Evolutionary conservation across 1,140 invertebrate species (phyloP), one percentile per base, ranked within the genome.

Genomic region (Penaeus japonicus): DNA sequence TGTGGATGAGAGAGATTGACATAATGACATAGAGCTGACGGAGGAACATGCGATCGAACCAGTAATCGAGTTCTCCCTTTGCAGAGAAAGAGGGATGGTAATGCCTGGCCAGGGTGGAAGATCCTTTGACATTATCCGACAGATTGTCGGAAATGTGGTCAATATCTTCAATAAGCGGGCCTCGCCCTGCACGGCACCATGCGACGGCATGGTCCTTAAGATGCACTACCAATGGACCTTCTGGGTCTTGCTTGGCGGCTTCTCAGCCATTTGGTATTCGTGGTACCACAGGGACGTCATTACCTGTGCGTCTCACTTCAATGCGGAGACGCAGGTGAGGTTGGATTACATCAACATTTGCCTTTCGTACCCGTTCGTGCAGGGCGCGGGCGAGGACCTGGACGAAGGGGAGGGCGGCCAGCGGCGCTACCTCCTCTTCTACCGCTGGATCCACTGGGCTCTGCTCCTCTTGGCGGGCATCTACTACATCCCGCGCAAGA

Each of bases 111-210:
- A 89, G 87, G 84, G 87, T 80, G 87, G 87, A 55, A 89, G 87
- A 59, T 84, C 87, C 82, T 89, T 89, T 89, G 87, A 89, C 87
- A 89, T 89, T 80, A 89, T 89, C 87, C 87, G 87, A 73, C 87
- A 89, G 24, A 89, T 89, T 89, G 87, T 89, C 82, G 87, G 87
- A 79, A 89, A 89, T 89, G 87, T 89, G 54, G 87, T 89, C 87
- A 89, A 89, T 89, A 89, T 89, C 87, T 89, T 89, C 87, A 89
- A 89, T 84, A 89, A 89, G 87, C 55, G 87, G 87, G 87, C 87
- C 24, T 79, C 87, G 87, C 87, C 87, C 87, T 89, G 87, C 80
- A 89, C 87, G 32, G 87, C 87, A 30, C 87, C 87, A 62, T 89
- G 87, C 70, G 87, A 89, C 65, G 87, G 87, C 82, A 89, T 89